Conservation (phyloP, 2,113 vertebrate species). For the Lipophrys pholis region DNA sequence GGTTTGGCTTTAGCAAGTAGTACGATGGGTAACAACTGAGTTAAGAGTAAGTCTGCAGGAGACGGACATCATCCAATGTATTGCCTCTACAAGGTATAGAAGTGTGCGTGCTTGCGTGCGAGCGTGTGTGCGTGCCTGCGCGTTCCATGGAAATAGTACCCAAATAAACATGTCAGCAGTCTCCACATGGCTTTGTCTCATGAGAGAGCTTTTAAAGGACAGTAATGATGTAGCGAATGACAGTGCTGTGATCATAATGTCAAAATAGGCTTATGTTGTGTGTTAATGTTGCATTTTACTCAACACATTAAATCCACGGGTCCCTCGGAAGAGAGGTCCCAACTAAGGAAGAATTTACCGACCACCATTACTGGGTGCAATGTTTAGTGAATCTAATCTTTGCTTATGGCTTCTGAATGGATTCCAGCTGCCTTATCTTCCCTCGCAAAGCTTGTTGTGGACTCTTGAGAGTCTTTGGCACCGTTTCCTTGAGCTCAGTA, state of each 20-base stretch:
- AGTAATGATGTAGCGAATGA: not conserved
- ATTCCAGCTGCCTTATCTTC: slow-evolving; percentile 60
- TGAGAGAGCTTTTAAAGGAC: not conserved
- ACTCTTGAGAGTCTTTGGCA: slow-evolving; percentile 44
- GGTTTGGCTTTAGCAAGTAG: too few relatives aligned
- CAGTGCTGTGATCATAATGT: slow-evolving; percentile 1
- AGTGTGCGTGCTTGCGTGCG: too few relatives aligned
- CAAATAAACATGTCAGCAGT: not conserved
- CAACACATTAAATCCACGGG: slow-evolving; percentile 40
- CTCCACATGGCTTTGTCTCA: slow-evolving; percentile 7
- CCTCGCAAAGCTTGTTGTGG: slow-evolving; percentile 58
- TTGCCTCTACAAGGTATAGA: too few relatives aligned
- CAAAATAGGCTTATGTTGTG: slow-evolving; percentile 29
- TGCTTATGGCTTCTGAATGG: slow-evolving; percentile 62
- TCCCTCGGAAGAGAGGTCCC: slow-evolving; percentile 5
- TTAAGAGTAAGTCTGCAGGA: too few relatives aligned
- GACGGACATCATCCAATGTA: too few relatives aligned
- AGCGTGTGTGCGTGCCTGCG: not conserved
- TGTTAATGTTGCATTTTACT: slow-evolving; percentile 26
- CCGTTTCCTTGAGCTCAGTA: slow-evolving; percentile 45
- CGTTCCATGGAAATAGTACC: too few relatives aligned
- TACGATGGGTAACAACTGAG: too few relatives aligned
- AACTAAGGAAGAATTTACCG: slow-evolving; percentile 21
- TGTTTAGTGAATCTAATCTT: slow-evolving; percentile 67
- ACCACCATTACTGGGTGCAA: slow-evolving; percentile 39